Percentiles rank a stretch among this genome's conserved stretches.
Conservation (phyloP, 2,113 vertebrate genomes). For the Sebastes schlegelii region DNA sequence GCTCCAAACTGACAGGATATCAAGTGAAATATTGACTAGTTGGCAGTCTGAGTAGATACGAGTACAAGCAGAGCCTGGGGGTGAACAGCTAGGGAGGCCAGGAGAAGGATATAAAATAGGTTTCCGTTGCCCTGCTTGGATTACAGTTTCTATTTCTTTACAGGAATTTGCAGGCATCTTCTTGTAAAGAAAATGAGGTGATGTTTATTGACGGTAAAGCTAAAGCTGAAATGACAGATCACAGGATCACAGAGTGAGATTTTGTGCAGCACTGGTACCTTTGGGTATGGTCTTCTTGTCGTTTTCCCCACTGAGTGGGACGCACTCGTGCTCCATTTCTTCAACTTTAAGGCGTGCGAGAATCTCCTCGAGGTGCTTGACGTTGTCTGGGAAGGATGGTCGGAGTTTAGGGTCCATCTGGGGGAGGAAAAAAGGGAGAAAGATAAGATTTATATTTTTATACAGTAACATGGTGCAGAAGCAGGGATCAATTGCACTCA, state of each 20-base stretch:
- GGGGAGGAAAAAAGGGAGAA: neutral
- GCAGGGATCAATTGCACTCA: neutral
- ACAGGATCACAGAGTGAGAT: neutral
- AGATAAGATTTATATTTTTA: neutral
- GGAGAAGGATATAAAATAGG: neutral
- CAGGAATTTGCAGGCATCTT: conserved; percentile 1
- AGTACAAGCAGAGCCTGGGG: neutral
- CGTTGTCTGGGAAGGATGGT: conserved; percentile 92
- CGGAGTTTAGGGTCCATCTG: conserved; percentile 97
- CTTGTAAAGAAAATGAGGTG: neutral
- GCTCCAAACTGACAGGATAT: neutral
- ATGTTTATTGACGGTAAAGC: neutral
- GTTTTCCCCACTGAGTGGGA: conserved; percentile 76
- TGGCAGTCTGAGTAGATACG: neutral
- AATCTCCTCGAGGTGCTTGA: conserved; percentile 88
- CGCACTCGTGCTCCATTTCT: conserved; percentile 86
- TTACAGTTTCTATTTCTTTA: conserved; percentile 8
- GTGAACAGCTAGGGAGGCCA: neutral
- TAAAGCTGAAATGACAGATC: neutral
- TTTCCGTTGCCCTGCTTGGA: neutral
- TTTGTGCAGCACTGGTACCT: conserved; percentile 78
- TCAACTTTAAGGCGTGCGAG: conserved; percentile 86
- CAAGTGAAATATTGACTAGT: conserved; percentile 14
- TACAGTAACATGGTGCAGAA: neutral
- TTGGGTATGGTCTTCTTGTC: conserved; percentile 87